Evolutionary conservation across 92 coral and sea anemone genomes (phyloP).

Genomic region (Paragorgia papillata): DNA sequence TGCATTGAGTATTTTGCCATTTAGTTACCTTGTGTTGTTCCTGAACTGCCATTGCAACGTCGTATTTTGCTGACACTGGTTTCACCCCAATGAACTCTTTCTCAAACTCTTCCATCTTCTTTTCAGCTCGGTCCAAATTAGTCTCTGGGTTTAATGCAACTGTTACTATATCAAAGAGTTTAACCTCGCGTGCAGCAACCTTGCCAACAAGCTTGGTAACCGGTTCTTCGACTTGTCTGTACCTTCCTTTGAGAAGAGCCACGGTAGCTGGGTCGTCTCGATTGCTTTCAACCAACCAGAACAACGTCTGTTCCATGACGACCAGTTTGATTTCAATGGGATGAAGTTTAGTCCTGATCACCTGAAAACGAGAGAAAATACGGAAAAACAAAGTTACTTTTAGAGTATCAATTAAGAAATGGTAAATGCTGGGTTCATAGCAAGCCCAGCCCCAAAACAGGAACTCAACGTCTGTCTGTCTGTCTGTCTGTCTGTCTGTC

Average conservation of each 20-base stretch:
- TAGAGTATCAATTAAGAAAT: too few species aligned
- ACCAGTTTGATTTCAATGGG: conserved; percentile 76
- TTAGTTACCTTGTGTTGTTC: conserved; percentile 90
- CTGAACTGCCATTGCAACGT: conserved; percentile 71
- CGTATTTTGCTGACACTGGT: conserved; percentile 78
- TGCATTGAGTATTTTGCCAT: background rate
- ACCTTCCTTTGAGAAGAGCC: conserved; percentile 67
- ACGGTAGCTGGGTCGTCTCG: conserved; percentile 82
- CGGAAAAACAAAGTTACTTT: background rate
- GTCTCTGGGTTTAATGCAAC: conserved; percentile 76
- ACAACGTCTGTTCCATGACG: conserved; percentile 70
- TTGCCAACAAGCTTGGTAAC: conserved; percentile 77
- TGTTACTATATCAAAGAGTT: conserved; percentile 76
- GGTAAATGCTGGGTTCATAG: too few species aligned
- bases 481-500: too few species aligned
- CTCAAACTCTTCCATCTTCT: conserved; percentile 79
- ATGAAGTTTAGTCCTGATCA: conserved; percentile 76
- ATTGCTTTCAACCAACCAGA: conserved; percentile 62
- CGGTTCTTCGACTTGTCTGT: conserved; percentile 71
- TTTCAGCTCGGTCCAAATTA: conserved; percentile 70
- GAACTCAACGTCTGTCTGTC: too few species aligned
- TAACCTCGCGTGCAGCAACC: conserved; percentile 76
- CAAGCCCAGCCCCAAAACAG: too few species aligned
- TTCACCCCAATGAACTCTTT: conserved; percentile 52
- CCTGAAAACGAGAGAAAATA: conserved; percentile 43